A percentile compares a stretch with the other conserved stretches of the same genome.
phyloP scores from a whole-genome alignment of 2,888 invertebrate species.

The Agelastica alni region DNA sequence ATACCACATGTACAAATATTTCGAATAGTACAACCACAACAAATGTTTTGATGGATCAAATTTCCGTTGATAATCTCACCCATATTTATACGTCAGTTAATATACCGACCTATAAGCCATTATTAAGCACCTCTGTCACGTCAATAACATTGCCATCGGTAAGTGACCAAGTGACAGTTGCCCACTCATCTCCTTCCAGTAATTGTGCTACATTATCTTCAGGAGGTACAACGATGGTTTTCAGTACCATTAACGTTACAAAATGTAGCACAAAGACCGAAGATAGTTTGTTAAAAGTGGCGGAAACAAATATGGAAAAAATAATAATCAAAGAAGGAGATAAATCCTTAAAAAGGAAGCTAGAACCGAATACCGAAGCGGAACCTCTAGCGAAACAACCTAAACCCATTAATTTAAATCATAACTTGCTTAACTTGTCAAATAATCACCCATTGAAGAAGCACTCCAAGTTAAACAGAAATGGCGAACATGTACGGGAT shows the following conservation, averaged over 20 bases:
- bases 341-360: conserved; percentile 38
- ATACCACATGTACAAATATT: conserved; percentile 1
- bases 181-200: conserved; percentile 16
- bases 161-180: conserved; percentile 2
- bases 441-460: conserved; percentile 52
- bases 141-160: conserved; percentile 2
- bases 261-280: conserved; percentile 45
- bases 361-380: conserved; percentile 27
- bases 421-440: conserved; percentile 51
- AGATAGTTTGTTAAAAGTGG: conserved; percentile 12
- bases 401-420: conserved; percentile 49
- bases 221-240: conserved; percentile 46
- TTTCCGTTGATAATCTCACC: conserved; percentile 4
- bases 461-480: conserved; percentile 45
- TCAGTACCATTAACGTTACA: conserved; percentile 44
- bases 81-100: neutral
- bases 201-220: conserved; percentile 32
- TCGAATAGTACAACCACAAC: conserved; percentile 1
- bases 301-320: conserved; percentile 1
- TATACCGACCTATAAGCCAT: conserved; percentile 1
- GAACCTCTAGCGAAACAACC: conserved; percentile 44
- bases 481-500: conserved; percentile 34
- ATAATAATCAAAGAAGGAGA: conserved; percentile 18
- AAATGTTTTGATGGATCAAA: neutral
- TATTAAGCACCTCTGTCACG: neutral